Evolutionary conservation across 2,113 vertebrate genomes (phyloP).

Genomic region (Crotalus helleri): DNA sequence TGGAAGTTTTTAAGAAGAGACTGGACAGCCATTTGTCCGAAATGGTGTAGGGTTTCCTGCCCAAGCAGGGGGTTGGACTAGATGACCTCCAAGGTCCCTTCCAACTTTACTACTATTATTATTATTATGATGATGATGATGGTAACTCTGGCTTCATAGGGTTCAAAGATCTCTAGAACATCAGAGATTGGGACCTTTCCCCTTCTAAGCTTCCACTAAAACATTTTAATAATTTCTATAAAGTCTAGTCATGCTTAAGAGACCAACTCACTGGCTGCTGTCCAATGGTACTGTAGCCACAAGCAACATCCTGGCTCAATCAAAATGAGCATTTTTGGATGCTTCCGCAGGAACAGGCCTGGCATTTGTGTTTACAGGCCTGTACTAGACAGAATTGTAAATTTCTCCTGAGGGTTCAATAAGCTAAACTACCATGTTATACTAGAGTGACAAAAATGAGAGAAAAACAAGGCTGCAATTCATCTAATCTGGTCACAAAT

Average conservation of each 20-base stretch:
- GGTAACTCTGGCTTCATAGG: background rate
- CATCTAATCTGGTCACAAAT: background rate
- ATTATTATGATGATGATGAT: too few species aligned
- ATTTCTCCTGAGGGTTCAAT: background rate
- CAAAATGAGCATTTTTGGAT: background rate
- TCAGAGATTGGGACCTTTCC: background rate
- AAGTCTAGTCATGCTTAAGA: background rate
- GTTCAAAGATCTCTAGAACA: background rate
- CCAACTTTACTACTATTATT: too few species aligned
- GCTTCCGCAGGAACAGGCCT: background rate
- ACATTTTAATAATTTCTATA: background rate
- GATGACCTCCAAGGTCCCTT: too few species aligned
- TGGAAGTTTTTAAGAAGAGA: too few species aligned
- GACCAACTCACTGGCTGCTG: background rate
- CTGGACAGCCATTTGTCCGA: too few species aligned
- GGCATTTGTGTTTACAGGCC: background rate
- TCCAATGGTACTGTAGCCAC: background rate
- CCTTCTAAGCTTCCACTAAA: background rate
- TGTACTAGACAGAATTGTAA: background rate
- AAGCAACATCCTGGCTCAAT: background rate
- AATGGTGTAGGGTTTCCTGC: too few species aligned
- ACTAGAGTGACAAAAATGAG: background rate
- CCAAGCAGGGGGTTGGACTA: too few species aligned
- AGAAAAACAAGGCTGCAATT: background rate
- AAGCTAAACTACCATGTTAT: background rate